Base-by-base conservation (phyloP, 1,140 invertebrate genomes). In the Acarapis woodi region DNA sequence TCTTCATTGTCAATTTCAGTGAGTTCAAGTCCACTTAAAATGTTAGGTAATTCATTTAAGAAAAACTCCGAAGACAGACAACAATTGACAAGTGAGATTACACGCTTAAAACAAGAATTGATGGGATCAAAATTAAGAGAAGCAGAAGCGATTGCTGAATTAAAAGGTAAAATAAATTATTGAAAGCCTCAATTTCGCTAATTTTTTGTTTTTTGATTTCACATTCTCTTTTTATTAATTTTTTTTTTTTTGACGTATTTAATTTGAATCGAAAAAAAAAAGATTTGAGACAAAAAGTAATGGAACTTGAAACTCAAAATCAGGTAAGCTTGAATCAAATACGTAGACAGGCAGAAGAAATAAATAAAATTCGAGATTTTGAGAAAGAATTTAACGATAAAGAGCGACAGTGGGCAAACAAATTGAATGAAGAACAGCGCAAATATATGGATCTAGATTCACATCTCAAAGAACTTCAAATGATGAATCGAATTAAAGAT, bases 291-390 rank as follows among this genome's bases (percentile, higher is more conserved):
- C 67, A 93, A 5, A 93, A 87, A 58, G 72, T 88, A 0, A 96
- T 96, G 88, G 85, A 96, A 56, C 62, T 94, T n/a, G 87, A 96
- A 53, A 90, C 87, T 2, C 82, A 64, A 42, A 82, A 87, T 25
- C 80, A 93, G 53, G 82, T 94, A 1, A 78, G 77, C 29, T 76
- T 74, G 9, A 93, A 94, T 59, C 83, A 93, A 51, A 61, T 90
- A 39, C 66, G 75, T 20, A 62, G 87, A 21, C 80, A 93, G 57
- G 87, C 93, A 47, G 83, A 93, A 39, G 80, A 90, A 48, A 70
- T 78, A 44, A 78, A 83, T 49, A 62, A 66, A 44, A 53, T 88
- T 43, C 64, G 68, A 20, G 72, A 79, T 38, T 64, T 70, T 31
- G 52, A 83, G 1, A 80, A 88, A 40, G 53, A 61, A 15, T 64